Evolutionary conservation across 2,797 vertebrate genomes (phyloP), one percentile per base, ranked within the genome.

Genomic region (Sebastolobus altivelis): DNA sequence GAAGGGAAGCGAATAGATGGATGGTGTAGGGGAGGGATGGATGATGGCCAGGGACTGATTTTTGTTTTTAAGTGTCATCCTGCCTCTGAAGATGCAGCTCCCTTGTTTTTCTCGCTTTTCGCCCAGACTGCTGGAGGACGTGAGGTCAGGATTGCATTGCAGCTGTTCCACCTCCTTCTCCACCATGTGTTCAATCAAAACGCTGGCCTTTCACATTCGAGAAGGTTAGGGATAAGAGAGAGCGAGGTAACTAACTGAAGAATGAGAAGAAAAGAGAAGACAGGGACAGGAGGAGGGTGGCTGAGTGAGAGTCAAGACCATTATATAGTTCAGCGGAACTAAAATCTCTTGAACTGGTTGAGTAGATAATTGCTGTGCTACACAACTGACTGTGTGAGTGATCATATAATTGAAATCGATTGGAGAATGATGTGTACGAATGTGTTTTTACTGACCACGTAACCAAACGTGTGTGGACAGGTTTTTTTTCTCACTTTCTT

Each of bases 31-130:
- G 83, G 75, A 88, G 82, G 77, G 77, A 88, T 89, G 85, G 89
- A 90, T 87, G 89, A 89, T 84, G 83, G 88, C 88, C 87, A 91
- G 81, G 71, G 87, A 87, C 82, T 66, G 81, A 80, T 88, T 73
- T 79, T 86, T 77, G 62, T 90, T 75, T 89, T 68, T 31, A 80
- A 81, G 71, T 79, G 77, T 87, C 84, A 83, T 68, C 72, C 65
- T 84, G 69, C 66, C 72, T 90, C 87, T 87, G 72, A 84, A 87
- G 80, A 83, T 31, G 71, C 59, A 8, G 55, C 82, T 74, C 54
- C 60, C 66, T 59, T 81, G 56, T 76, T 73, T 88, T 66, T 76
- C 14, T 69, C 6, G 0, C 70, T 77, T 61, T 76, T 79, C 14
- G 13, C 55, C 59, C 65, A 2, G n/a, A 55, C 73, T 76, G 62